Base-by-base conservation (phyloP, 2,113 vertebrate species). In the Paradoxurus hermaphroditus region DNA sequence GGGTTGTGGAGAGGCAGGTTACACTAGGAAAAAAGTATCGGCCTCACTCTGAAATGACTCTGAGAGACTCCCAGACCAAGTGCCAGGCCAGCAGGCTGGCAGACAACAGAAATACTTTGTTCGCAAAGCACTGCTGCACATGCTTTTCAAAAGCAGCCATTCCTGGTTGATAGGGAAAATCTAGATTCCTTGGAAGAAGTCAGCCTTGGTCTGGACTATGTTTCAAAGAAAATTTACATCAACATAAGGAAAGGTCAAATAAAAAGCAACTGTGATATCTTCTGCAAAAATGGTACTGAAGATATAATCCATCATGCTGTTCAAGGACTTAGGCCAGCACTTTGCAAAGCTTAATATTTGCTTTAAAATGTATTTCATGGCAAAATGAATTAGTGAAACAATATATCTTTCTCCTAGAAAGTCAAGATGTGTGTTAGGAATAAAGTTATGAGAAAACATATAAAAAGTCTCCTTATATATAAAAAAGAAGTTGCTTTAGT, bases 181-280 rank as follows among this genome's bases (percentile, higher is more conserved):
- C 31, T 39, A 72, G 73, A n/a, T 19, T 92, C 88, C 90, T 44
- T 88, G 6, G 25, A 94, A 94, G 59, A 70, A 92, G 51, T 65
- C 59, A 94, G 19, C n/a, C 51, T 72, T 89, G 51, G 51, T 29
- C 70, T 94, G 34, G 29, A 70, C 18, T 85, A 29, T 87, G 27
- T 88, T 95, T 84, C 70, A 95, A 92, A 82, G 62, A 63, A 34
- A 96, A 96, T 68, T 90, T 56, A 90, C 92, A 63, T 94, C 81
- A 92, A 85, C 41, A 59, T 41, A 72, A 95, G 31, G 15, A 92
- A 67, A 94, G 49, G 4, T 87, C n/a, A 89, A 85, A 67, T 79
- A 94, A 97, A 90, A 95, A 95, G 34, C 73, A 97, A 90, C 27
- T 92, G 63, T 79, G 31, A 56, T 59, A 96, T 49, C 39, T 19